phyloP scores from a whole-genome alignment of 2,888 invertebrate species.

The Dryobotodes eremita region DNA sequence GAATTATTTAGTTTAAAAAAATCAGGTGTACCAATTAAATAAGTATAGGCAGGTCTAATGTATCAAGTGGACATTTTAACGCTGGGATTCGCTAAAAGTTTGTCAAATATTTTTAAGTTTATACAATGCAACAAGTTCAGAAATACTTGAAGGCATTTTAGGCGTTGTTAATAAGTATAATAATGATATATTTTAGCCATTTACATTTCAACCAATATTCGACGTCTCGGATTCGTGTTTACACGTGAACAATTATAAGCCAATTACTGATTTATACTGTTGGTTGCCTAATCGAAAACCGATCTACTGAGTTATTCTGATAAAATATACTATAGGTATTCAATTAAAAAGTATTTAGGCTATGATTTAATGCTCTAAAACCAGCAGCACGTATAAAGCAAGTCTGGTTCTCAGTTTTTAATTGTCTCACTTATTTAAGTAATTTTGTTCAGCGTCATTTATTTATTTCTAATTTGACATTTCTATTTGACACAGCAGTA shows the following conservation, averaged over 20 bases:
- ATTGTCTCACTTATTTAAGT: no score
- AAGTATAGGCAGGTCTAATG: no score
- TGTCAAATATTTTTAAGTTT: background rate
- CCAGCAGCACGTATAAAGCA: background rate
- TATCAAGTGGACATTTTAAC: background rate
- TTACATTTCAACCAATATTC: slow-evolving; percentile 3
- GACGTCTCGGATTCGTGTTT: slow-evolving; percentile 8
- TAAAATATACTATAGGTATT: background rate
- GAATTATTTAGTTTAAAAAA: no score
- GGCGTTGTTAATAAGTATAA: background rate
- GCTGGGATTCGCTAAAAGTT: background rate
- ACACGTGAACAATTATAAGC: slow-evolving; percentile 35
- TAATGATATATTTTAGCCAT: background rate
- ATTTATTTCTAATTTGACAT: background rate
- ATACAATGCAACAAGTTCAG: background rate
- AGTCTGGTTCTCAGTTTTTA: background rate
- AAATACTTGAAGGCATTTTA: background rate
- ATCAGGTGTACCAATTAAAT: no score
- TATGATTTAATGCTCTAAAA: background rate
- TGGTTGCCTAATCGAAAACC: slow-evolving; percentile 4
- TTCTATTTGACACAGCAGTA: background rate
- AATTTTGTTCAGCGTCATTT: background rate
- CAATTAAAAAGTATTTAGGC: no score
- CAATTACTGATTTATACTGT: slow-evolving; percentile 26
- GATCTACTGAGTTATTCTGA: background rate